A percentile compares a stretch with the other conserved stretches of the same genome.
Conservation (phyloP, 2,888 invertebrate species). For the Caenorhabditis virilis region DNA sequence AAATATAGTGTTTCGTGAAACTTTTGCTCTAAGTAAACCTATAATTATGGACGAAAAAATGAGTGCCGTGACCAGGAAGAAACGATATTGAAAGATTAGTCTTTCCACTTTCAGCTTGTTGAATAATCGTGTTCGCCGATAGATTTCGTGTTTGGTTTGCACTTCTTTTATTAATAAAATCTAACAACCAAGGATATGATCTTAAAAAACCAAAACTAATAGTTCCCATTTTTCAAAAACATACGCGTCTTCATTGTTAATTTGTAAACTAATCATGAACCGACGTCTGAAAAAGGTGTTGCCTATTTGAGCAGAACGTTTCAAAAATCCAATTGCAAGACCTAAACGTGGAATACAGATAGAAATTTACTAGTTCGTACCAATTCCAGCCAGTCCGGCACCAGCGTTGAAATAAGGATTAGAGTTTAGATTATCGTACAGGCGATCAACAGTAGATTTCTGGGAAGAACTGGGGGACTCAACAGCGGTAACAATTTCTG, state of each 20-base stretch:
- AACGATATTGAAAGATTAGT: constrained; percentile 53
- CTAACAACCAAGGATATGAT: constrained; percentile 64
- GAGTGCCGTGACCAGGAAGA: constrained; percentile 62
- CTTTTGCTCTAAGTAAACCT: constrained; percentile 9
- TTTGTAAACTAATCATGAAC: constrained; percentile 57
- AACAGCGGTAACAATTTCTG: constrained; percentile 10
- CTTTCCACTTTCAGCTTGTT: constrained; percentile 61
- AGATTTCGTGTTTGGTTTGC: constrained; percentile 52
- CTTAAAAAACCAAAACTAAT: constrained; percentile 42
- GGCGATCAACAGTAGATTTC: constrained; percentile 1
- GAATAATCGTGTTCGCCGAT: constrained; percentile 48
- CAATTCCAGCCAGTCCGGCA: constrained; percentile 63
- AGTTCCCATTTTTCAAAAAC: constrained; percentile 27
- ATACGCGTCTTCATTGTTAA: constrained; percentile 63
- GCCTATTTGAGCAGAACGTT: constrained; percentile 49
- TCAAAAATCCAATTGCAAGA: constrained; percentile 44
- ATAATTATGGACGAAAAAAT: constrained; percentile 61
- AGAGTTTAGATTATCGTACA: constrained; percentile 32
- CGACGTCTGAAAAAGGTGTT: constrained; percentile 56
- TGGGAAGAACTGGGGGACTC: constrained; percentile 4
- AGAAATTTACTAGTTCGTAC: constrained; percentile 5
- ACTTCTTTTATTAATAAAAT: constrained; percentile 63
- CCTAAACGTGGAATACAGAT: constrained; percentile 25
- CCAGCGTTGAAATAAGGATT: constrained; percentile 66
- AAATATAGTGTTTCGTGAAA: not conserved